These are phyloP conservation scores for Tachina lurida DNA, from an alignment of 2,888 invertebrate genomes.

Conservation along the genomic window DNA sequence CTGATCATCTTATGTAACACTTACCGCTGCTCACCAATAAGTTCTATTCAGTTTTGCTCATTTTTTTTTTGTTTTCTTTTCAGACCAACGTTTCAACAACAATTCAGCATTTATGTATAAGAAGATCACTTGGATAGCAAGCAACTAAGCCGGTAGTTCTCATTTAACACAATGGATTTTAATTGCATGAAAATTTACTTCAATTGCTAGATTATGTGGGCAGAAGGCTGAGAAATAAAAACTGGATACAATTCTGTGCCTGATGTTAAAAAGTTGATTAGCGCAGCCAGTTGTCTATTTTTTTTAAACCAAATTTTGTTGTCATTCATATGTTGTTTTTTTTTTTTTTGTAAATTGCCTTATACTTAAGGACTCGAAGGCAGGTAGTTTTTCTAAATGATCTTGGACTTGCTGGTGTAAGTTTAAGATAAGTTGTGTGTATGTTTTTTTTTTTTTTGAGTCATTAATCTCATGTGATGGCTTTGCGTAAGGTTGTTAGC, in stretches of 20 bases:
- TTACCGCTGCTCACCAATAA: slow-evolving; percentile 59
- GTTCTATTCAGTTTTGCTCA: slow-evolving; percentile 43
- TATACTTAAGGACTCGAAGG: too few species aligned
- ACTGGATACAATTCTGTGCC: neutral
- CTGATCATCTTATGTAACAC: slow-evolving; percentile 30
- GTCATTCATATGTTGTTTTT: too few species aligned
- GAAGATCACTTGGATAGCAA: slow-evolving; percentile 51
- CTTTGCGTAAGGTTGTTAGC: too few species aligned
- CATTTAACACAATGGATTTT: slow-evolving; percentile 17
- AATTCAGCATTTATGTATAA: slow-evolving; percentile 58
- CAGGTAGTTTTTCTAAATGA: too few species aligned
- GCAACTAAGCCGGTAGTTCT: slow-evolving; percentile 43
- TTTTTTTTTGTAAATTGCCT: too few species aligned
- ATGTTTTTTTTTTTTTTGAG: too few species aligned
- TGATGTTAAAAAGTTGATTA: slow-evolving; percentile 5
- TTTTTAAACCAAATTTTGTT: too few species aligned
- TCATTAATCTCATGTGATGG: too few species aligned
- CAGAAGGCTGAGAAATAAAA: neutral
- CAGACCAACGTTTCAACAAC: slow-evolving; percentile 71
- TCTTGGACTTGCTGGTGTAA: too few species aligned
- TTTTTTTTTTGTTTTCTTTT: slow-evolving; percentile 31
- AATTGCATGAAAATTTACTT: neutral
- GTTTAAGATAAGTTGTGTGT: too few species aligned
- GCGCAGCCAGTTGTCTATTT: neutral
- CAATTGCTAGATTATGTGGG: neutral